Percentiles rank a stretch among this genome's conserved stretches.
Evolutionary conservation across 2,888 invertebrate species (phyloP).

Genomic region (Eremobia ochroleuca): DNA sequence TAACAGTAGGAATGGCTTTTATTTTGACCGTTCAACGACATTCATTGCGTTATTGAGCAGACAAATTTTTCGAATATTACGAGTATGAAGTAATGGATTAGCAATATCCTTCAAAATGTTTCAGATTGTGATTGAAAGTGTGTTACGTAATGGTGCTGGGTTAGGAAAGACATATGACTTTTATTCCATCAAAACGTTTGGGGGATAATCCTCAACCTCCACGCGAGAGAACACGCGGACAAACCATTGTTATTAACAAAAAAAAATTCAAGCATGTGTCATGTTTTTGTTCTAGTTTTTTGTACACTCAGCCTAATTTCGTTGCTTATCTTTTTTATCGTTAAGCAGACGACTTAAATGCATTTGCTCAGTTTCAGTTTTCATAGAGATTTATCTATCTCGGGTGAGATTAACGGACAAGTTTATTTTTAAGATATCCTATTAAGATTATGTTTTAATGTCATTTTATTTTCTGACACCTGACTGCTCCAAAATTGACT

Average conservation of each 20-base stretch:
- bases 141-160: neutral
- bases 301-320: conserved; percentile 34
- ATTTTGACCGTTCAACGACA: too few relatives aligned
- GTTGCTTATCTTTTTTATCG: conserved; percentile 31
- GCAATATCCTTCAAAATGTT: too few relatives aligned
- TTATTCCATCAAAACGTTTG: neutral
- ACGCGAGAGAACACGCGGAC: neutral
- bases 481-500: neutral
- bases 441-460: neutral
- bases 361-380: conserved; percentile 8
- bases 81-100: too few relatives aligned
- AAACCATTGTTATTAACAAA: neutral
- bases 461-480: neutral
- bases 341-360: conserved; percentile 15
- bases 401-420: neutral
- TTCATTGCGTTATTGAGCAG: too few relatives aligned
- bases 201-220: too few relatives aligned
- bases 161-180: neutral
- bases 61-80: too few relatives aligned
- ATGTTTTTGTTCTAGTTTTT: conserved; percentile 27
- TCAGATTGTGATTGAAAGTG: too few relatives aligned
- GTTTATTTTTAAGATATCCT: neutral
- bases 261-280: conserved; percentile 11
- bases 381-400: neutral
- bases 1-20: too few relatives aligned